Evolutionary conservation across 2,888 invertebrate species (phyloP).

Genomic region (Heteromyza rotundicornis): DNA sequence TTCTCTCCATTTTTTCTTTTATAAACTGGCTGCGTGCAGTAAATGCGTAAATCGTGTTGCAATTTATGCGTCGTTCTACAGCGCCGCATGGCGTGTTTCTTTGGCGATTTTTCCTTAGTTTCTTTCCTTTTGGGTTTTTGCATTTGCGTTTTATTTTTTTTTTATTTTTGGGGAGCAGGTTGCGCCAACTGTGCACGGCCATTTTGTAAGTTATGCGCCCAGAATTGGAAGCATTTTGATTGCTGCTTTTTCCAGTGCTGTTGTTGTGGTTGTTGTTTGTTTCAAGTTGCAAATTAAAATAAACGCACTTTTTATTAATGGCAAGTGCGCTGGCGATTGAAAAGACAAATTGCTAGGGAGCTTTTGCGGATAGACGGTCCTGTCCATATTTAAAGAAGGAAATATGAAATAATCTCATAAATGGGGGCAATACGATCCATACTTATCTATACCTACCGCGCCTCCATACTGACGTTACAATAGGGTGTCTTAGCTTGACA

Average conservation of each 20-base stretch:
- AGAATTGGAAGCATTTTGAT: neutral
- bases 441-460: too few relatives aligned
- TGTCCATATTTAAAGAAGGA: too few relatives aligned
- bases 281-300: neutral
- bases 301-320: neutral
- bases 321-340: neutral
- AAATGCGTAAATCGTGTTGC: slow-evolving; percentile 24
- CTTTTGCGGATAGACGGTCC: too few relatives aligned
- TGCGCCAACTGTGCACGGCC: neutral
- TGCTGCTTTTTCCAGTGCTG: too few relatives aligned
- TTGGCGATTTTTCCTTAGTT: neutral
- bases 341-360: neutral
- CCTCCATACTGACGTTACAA: too few relatives aligned
- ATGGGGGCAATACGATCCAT: too few relatives aligned
- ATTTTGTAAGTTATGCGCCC: slow-evolving; percentile 3
- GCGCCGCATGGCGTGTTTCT: neutral
- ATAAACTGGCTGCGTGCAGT: slow-evolving; percentile 12
- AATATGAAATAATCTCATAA: too few relatives aligned
- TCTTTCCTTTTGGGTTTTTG: neutral
- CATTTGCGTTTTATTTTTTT: too few relatives aligned
- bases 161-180: slow-evolving; percentile 1
- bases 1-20: neutral
- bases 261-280: too few relatives aligned
- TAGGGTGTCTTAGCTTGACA: too few relatives aligned
- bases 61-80: slow-evolving; percentile 14